Conservation (phyloP, 35 echinoderm and acorn worm genomes). For the Lytechinus variegatus region DNA sequence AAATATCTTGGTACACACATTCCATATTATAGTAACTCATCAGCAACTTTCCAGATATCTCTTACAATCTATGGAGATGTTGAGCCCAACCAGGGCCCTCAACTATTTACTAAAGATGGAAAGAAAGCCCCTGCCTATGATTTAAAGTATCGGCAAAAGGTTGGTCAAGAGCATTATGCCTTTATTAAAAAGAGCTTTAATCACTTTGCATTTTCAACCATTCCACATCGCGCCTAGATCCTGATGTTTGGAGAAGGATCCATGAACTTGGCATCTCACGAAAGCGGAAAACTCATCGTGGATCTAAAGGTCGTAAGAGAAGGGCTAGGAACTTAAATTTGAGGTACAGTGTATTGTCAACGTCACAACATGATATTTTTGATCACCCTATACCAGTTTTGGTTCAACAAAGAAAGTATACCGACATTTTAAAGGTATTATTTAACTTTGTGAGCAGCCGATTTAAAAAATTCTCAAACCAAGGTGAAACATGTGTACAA, state of each 20-base stretch:
- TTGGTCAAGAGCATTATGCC: not conserved
- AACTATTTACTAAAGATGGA: not conserved
- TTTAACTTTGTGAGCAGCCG: no score
- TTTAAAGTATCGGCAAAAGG: not conserved
- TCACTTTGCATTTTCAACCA: not conserved
- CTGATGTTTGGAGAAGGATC: not conserved
- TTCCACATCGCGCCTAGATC: not conserved
- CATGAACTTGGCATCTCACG: not conserved
- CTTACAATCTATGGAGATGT: constrained; percentile 13
- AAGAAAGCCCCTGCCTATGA: not conserved
- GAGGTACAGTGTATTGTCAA: not conserved
- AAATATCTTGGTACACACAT: not conserved
- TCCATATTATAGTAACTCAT: constrained; percentile 12
- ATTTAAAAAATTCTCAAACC: no score
- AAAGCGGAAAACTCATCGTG: not conserved
- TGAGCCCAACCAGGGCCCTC: not conserved
- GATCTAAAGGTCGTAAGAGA: not conserved
- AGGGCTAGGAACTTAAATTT: not conserved
- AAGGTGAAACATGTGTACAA: no score
- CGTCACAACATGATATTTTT: not conserved
- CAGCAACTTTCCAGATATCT: constrained; percentile 15
- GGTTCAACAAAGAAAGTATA: no score
- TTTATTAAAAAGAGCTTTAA: not conserved
- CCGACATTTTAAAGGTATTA: not conserved
- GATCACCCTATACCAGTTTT: no score